These are phyloP conservation scores for Malthinus flaveolus DNA, from an alignment of 2,888 invertebrate species.

Conservation along the genomic window DNA sequence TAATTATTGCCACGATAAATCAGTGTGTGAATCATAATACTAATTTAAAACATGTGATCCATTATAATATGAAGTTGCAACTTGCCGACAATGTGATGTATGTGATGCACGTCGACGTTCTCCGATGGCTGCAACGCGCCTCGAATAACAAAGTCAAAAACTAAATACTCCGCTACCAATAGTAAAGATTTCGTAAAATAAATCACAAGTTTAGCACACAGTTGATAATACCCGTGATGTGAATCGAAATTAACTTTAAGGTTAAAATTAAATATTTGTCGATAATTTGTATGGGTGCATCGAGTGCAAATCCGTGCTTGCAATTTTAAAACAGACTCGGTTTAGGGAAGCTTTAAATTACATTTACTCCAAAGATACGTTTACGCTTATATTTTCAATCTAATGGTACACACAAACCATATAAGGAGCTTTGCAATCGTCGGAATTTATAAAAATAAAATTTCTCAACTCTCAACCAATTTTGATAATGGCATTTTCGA, in stretches of 20 bases:
- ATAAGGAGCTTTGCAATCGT: no score
- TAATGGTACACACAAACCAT: no score
- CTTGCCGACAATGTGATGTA: conserved; percentile 31
- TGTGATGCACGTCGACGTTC: conserved; percentile 42
- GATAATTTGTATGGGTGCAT: no score
- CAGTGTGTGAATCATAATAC: conserved; percentile 14
- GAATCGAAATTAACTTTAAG: background rate
- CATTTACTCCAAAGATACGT: no score
- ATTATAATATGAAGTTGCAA: conserved; percentile 8
- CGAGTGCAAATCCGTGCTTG: no score
- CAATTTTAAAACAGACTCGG: no score
- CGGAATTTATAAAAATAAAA: background rate
- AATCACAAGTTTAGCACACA: conserved; percentile 11
- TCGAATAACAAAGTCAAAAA: conserved; percentile 41
- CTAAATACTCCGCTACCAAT: conserved; percentile 37
- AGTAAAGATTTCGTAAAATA: conserved; percentile 40
- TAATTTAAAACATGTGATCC: conserved; percentile 9
- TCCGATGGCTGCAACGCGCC: conserved; percentile 40
- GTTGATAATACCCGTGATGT: conserved; percentile 5
- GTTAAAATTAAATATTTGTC: background rate
- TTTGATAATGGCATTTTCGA: no score
- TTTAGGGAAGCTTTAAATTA: no score
- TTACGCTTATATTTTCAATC: no score
- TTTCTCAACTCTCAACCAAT: conserved; percentile 2
- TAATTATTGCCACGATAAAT: background rate